Evolutionary conservation across 2,113 vertebrate genomes (phyloP).

Genomic region (Glareola pratincola): DNA sequence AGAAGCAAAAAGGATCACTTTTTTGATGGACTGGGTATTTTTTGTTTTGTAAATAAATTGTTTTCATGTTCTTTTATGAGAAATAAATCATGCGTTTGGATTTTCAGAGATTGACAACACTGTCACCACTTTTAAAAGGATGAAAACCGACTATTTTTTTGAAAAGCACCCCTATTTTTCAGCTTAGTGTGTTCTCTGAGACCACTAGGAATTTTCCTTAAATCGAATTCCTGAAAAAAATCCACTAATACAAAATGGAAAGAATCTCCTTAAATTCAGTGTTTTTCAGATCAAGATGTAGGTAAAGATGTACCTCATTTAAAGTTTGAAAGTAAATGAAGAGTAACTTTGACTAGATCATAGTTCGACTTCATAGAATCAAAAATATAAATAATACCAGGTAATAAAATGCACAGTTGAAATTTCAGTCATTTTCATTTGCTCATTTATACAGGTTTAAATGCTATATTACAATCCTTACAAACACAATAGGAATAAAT

Average conservation of each 20-base stretch:
- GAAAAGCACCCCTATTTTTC: background rate
- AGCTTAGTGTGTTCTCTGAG: background rate
- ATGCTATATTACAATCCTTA: background rate
- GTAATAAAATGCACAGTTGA: background rate
- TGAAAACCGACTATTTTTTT: background rate
- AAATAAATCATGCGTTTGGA: background rate
- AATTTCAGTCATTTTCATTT: background rate
- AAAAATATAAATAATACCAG: background rate
- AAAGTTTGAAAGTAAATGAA: background rate
- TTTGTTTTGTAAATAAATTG: background rate
- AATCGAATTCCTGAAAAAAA: background rate
- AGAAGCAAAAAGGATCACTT: background rate
- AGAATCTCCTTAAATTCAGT: background rate
- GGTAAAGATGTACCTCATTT: background rate
- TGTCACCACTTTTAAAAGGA: background rate
- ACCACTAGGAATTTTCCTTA: background rate
- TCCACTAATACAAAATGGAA: rapidly evolving
- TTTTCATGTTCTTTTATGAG: background rate
- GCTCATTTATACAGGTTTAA: background rate
- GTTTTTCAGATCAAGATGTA: background rate
- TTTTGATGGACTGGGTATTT: background rate
- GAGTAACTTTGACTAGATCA: background rate
- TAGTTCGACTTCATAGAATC: background rate
- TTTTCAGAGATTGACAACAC: background rate
- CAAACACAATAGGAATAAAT: background rate